phyloP scores from a whole-genome alignment of 2,888 invertebrate species.

The Mythimna ferrago region DNA sequence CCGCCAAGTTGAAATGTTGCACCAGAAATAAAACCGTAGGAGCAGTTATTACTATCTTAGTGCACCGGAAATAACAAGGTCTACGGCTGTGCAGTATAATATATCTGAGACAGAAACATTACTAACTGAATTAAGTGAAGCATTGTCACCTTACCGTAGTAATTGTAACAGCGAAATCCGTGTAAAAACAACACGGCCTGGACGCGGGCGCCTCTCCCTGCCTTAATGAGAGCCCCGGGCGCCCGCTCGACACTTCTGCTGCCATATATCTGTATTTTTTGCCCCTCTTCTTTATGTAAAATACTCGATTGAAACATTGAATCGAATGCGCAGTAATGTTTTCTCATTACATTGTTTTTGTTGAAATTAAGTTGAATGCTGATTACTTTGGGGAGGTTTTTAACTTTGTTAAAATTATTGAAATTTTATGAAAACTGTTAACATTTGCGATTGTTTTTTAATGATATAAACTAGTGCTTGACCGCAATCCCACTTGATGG shows the following conservation, averaged over 20 bases:
- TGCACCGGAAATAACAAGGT: conserved; percentile 37
- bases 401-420: conserved; percentile 5
- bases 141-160: conserved; percentile 69
- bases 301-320: conserved; percentile 56
- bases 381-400: conserved; percentile 10
- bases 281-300: conserved; percentile 47
- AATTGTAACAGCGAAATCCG: conserved; percentile 69
- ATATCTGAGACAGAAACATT: conserved; percentile 53
- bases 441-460: background rate
- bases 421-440: background rate
- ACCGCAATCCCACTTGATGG: no score
- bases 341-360: conserved; percentile 46
- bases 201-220: conserved; percentile 36
- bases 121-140: conserved; percentile 69
- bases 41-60: conserved; percentile 14
- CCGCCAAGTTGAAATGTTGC: conserved; percentile 13
- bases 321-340: conserved; percentile 48
- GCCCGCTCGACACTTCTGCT: conserved; percentile 47
- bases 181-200: conserved; percentile 67
- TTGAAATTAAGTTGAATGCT: conserved; percentile 22
- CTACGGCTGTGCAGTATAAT: conserved; percentile 47
- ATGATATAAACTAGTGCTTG: background rate
- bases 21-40: conserved; percentile 1
- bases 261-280: conserved; percentile 60
- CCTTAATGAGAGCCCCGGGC: conserved; percentile 69